A percentile compares a stretch with the other conserved stretches of the same genome.
These are phyloP conservation scores for Arbacia lixula DNA, from an alignment of 53 echinoderm and acorn worm species.

Conservation along the genomic window DNA sequence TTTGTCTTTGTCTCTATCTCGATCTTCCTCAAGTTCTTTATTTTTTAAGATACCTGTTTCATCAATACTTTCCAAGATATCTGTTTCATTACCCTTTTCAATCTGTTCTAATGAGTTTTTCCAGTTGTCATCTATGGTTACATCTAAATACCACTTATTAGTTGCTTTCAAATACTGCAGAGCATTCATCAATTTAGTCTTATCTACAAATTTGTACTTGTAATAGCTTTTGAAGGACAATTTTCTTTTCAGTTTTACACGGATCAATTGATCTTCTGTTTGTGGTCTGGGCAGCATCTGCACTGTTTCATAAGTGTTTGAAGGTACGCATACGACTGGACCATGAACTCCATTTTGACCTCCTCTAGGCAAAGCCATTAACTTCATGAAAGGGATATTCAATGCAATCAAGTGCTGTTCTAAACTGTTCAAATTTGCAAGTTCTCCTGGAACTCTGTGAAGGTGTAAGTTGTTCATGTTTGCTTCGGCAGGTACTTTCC, in stretches of 20 bases:
- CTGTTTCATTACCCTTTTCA: constrained; percentile 17
- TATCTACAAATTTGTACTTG: constrained; percentile 62
- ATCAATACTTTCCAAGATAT: no score
- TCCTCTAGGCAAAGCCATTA: constrained; percentile 61
- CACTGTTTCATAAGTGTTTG: constrained; percentile 43
- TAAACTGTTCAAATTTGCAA: constrained; percentile 37
- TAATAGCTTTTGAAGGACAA: constrained; percentile 66
- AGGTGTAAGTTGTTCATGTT: constrained; percentile 39
- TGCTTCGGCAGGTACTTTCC: no score
- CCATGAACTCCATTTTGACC: constrained; percentile 57
- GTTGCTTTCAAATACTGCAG: constrained; percentile 55
- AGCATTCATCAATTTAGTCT: constrained; percentile 55
- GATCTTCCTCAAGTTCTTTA: neutral
- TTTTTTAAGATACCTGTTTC: constrained; percentile 3
- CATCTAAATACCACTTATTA: constrained; percentile 53
- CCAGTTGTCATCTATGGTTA: constrained; percentile 48
- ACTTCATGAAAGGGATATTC: constrained; percentile 67
- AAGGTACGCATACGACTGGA: constrained; percentile 62
- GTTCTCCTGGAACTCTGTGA: neutral
- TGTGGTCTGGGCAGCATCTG: constrained; percentile 34
- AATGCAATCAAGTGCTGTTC: constrained; percentile 59
- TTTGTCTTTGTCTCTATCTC: neutral
- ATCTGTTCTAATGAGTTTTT: constrained; percentile 28
- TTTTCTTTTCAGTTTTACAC: constrained; percentile 69
- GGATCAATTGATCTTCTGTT: constrained; percentile 61